Evolutionary conservation across 1,140 invertebrate species (phyloP).

Genomic region (Streblospio benedicti): DNA sequence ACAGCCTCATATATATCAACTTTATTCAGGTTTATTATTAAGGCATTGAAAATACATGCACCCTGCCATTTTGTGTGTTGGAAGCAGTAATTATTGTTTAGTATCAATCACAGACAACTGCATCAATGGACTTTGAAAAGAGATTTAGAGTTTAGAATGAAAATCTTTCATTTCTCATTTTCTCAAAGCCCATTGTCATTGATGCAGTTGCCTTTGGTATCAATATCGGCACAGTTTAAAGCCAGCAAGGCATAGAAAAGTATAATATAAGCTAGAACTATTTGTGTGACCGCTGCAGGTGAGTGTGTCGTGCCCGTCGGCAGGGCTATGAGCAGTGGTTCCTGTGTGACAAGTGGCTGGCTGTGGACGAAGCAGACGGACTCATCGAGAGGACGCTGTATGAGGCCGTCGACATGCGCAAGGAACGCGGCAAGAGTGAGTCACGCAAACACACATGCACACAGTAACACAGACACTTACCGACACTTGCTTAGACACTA

Average conservation of each 20-base stretch:
- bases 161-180: no score
- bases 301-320: conserved; percentile 36
- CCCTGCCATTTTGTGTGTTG: no score
- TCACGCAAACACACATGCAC: background rate
- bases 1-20: no score
- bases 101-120: no score
- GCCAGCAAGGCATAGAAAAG: background rate
- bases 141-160: no score
- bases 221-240: no score
- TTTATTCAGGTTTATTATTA: no score
- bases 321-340: conserved; percentile 47
- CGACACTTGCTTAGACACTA: background rate
- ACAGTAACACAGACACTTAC: background rate
- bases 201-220: no score
- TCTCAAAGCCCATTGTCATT: no score
- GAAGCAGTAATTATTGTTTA: no score
- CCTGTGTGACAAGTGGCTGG: conserved; percentile 42
- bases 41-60: no score
- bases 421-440: conserved; percentile 39
- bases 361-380: conserved; percentile 40
- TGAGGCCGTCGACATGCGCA: conserved; percentile 35
- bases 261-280: background rate
- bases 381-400: conserved; percentile 39
- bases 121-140: no score
- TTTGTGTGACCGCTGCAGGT: conserved; percentile 19